These are phyloP conservation scores for Neelides sp. DNA, from an alignment of 1,140 invertebrate genomes.

Conservation along the genomic window DNA sequence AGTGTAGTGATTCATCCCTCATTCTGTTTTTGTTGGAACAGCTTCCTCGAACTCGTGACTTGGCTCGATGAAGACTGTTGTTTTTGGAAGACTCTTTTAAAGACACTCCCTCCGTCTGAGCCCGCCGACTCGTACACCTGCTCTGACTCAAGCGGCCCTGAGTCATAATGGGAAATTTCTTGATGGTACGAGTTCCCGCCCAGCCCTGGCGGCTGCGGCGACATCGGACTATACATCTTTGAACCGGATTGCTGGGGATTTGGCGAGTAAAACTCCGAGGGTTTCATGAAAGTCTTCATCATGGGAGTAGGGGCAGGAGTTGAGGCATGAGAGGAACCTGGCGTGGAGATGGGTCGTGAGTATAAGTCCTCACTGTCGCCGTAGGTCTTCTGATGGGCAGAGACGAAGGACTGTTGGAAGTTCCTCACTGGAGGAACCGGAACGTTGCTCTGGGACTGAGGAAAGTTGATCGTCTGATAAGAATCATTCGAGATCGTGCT, in stretches of 20 bases:
- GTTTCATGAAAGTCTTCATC: slow-evolving; percentile 28
- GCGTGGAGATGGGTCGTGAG: slow-evolving; percentile 21
- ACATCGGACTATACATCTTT: neutral
- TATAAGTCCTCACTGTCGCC: slow-evolving; percentile 24
- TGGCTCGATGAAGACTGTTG: slow-evolving; percentile 20
- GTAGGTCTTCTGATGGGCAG: slow-evolving; percentile 19
- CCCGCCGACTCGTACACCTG: slow-evolving; percentile 23
- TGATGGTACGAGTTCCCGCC: neutral
- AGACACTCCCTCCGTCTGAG: slow-evolving; percentile 23
- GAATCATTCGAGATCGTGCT: slow-evolving; percentile 26
- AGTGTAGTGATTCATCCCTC: too few species aligned
- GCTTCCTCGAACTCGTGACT: slow-evolving; percentile 22
- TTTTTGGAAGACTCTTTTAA: slow-evolving; percentile 28
- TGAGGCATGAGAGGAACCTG: slow-evolving; percentile 21
- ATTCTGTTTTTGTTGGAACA: slow-evolving; percentile 19
- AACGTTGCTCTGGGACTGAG: slow-evolving; percentile 8
- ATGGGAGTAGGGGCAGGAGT: slow-evolving; percentile 23
- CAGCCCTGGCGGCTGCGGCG: neutral
- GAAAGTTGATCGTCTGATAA: slow-evolving; percentile 11
- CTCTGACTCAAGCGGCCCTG: slow-evolving; percentile 26
- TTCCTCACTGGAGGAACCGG: slow-evolving; percentile 14
- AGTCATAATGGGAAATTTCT: slow-evolving; percentile 24
- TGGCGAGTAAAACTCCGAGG: slow-evolving; percentile 24
- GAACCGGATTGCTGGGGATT: slow-evolving; percentile 12
- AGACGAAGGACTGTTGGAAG: slow-evolving; percentile 3